These are phyloP conservation scores for Brachystomella parvula DNA, from an alignment of 1,140 invertebrate genomes.

Conservation along the genomic window DNA sequence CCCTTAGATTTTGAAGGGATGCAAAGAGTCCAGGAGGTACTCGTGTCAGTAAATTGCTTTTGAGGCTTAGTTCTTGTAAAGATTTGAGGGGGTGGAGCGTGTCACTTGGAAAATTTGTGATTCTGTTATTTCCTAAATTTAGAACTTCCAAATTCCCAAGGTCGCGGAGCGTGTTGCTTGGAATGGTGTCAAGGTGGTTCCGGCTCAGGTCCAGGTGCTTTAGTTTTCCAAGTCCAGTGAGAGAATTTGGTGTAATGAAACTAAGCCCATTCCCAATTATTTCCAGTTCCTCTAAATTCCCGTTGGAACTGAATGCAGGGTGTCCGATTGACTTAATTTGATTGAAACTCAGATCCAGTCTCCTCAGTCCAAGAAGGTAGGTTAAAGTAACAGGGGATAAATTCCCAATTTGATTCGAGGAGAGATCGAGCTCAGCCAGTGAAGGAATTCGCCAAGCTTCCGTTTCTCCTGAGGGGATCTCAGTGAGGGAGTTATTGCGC, in stretches of 20 bases:
- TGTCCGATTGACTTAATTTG: conserved; percentile 60
- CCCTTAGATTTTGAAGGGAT: conserved; percentile 41
- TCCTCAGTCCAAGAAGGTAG: conserved; percentile 64
- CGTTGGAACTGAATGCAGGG: conserved; percentile 60
- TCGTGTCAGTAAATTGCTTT: conserved; percentile 39
- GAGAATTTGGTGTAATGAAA: conserved; percentile 56
- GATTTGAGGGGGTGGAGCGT: conserved; percentile 36
- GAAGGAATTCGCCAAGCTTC: conserved; percentile 39
- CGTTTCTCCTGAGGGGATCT: conserved; percentile 19
- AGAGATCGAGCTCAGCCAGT: conserved; percentile 62
- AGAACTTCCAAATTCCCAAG: conserved; percentile 56
- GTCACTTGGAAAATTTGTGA: conserved; percentile 43
- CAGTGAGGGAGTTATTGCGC: conserved; percentile 41
- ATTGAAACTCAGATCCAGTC: conserved; percentile 71
- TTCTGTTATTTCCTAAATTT: conserved; percentile 67
- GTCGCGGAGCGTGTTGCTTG: conserved; percentile 58
- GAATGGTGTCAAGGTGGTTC: conserved; percentile 64
- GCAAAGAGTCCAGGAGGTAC: conserved; percentile 39
- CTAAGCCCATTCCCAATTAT: conserved; percentile 64
- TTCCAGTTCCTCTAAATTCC: conserved; percentile 65
- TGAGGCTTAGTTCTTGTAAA: conserved; percentile 40
- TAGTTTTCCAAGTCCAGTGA: conserved; percentile 55
- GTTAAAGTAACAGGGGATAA: conserved; percentile 61
- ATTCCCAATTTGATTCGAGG: conserved; percentile 62
- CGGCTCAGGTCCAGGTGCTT: conserved; percentile 63